These are phyloP conservation scores for Anneissia japonica DNA, from an alignment of 35 echinoderm and acorn worm genomes.

Conservation along the genomic window DNA sequence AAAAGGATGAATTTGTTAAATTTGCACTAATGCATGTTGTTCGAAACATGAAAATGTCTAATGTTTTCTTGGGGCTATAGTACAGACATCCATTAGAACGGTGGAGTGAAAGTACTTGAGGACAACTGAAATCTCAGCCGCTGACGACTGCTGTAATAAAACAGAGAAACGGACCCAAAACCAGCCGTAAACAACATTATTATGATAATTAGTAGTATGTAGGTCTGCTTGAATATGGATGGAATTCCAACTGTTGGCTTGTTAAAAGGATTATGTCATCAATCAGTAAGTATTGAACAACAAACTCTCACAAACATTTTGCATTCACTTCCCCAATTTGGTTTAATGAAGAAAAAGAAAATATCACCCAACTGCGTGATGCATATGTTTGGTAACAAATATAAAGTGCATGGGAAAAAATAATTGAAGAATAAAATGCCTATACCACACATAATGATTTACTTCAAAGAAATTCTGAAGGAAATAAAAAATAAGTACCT, in stretches of 20 bases:
- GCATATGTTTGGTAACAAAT: too few species aligned
- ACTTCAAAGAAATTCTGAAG: too few species aligned
- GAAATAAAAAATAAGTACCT: too few species aligned
- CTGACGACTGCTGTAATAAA: background rate
- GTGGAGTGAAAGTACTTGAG: background rate
- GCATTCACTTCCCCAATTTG: too few species aligned
- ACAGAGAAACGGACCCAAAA: background rate
- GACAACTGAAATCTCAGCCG: background rate
- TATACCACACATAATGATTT: too few species aligned
- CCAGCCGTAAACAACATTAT: background rate
- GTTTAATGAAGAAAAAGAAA: too few species aligned
- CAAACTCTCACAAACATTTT: background rate
- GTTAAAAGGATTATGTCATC: background rate
- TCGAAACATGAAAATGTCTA: background rate
- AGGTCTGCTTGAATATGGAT: background rate
- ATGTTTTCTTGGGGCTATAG: background rate
- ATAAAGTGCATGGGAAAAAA: too few species aligned
- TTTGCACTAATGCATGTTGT: background rate
- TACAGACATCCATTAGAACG: background rate
- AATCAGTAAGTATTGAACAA: background rate
- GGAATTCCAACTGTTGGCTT: background rate
- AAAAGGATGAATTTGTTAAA: background rate
- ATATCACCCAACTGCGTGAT: too few species aligned
- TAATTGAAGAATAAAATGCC: too few species aligned
- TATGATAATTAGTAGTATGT: background rate